Conservation (phyloP, 2,113 vertebrate genomes). For the Atrichornis clamosus region DNA sequence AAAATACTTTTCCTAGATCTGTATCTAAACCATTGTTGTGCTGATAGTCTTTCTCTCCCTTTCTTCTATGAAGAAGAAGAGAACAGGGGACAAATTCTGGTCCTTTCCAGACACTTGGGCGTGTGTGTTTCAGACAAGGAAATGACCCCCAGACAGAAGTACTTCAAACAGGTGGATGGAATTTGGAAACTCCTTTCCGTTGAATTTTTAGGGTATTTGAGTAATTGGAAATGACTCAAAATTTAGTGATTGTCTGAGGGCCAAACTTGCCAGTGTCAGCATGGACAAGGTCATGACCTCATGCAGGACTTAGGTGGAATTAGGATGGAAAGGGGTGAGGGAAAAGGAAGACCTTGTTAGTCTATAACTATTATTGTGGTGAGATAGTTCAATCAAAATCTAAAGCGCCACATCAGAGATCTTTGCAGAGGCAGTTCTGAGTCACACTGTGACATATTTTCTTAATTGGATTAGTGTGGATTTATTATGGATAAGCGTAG, state of each 20-base stretch:
- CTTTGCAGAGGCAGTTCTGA: background rate
- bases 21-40: background rate
- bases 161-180: background rate
- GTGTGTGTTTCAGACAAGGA: background rate
- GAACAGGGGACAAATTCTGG: background rate
- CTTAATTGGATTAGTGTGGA: background rate
- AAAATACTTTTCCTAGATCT: background rate
- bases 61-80: background rate
- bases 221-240: background rate
- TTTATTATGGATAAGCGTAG: background rate
- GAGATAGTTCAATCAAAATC: background rate
- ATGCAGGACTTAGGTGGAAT: rapidly evolving
- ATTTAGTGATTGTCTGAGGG: background rate
- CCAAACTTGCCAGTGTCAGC: background rate
- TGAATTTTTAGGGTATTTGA: background rate
- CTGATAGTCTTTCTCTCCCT: background rate
- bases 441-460: background rate
- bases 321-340: background rate
- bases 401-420: background rate
- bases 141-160: background rate
- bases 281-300: background rate
- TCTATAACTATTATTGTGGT: background rate
- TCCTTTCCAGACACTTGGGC: background rate
- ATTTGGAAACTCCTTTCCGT: background rate
- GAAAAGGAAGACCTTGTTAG: background rate